Evolutionary conservation across 2,797 vertebrate species (phyloP), one percentile per base, ranked within the genome.

Genomic region (Luscinia luscinia): DNA sequence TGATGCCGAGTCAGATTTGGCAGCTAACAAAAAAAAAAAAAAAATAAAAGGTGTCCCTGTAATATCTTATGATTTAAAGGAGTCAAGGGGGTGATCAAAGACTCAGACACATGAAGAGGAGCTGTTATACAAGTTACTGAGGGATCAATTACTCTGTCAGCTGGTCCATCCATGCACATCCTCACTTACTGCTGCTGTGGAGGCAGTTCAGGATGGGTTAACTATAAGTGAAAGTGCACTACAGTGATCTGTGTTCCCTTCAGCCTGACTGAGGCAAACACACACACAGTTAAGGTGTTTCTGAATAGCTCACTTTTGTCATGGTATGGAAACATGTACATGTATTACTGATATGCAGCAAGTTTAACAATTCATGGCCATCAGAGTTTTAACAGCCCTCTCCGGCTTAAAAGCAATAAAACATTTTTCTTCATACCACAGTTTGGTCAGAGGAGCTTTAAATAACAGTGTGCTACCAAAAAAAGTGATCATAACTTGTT

Each of bases 311-410:
- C 26, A 4, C n/a, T 1, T 84, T 70, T 72, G 36, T n/a, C 41
- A 15, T 15, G 32, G 34, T 24, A 19, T 3, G 8, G 55, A 28
- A 64, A 48, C 4, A 4, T 1, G 6, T 7, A 36, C 11, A 1
- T 3, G 3, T 43, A 34, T 9, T 76, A 27, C 41, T 76, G 41
- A 22, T 61, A 49, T 2, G 16, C 76, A 74, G 40, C 21, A 54
- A 30, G 17, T 73, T 70, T 68, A 81, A 46, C 18, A 75, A 2
- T 36, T 76, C 40, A 32, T 7, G 4, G 27, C 15, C 51, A 74
- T 10, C 15, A 22, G 48, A 43, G 5, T 66, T 86, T 52, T 36
- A 59, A 70, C 16, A 69, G 36, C 26, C 20, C 9, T 43, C 13
- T 63, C 38, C 64, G 51, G 12, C 16, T 90, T 63, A 43, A 68